These are phyloP conservation scores for Chaetodon trifascialis DNA, from an alignment of 2,113 vertebrate species.

Conservation along the genomic window DNA sequence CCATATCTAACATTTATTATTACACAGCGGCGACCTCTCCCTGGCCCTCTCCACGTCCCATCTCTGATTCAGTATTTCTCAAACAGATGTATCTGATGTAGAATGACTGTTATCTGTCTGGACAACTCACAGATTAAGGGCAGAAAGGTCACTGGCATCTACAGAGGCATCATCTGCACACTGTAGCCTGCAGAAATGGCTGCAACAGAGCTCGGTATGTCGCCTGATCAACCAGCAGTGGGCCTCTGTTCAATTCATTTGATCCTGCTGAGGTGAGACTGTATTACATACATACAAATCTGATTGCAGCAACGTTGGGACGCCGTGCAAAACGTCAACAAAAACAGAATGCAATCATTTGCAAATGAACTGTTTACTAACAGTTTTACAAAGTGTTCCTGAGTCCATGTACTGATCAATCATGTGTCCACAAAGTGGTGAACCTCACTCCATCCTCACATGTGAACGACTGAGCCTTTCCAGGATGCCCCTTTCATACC, in stretches of 20 bases:
- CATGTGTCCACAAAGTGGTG: too few species aligned
- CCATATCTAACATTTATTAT: slow-evolving; percentile 59
- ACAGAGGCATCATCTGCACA: slow-evolving; percentile 48
- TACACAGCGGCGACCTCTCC: slow-evolving; percentile 39
- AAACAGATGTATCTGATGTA: slow-evolving; percentile 56
- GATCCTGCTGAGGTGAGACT: background rate
- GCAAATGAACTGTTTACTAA: too few species aligned
- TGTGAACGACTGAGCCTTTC: too few species aligned
- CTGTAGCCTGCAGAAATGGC: slow-evolving; percentile 34
- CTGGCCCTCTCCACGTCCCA: background rate
- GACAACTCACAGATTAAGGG: slow-evolving; percentile 67
- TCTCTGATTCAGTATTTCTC: slow-evolving; percentile 16
- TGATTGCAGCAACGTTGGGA: too few species aligned
- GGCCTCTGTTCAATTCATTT: slow-evolving; percentile 23
- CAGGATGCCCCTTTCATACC: too few species aligned
- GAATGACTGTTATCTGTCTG: slow-evolving; percentile 69
- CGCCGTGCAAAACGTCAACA: too few species aligned
- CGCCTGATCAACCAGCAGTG: background rate
- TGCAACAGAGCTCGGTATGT: slow-evolving; percentile 39
- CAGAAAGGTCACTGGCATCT: slow-evolving; percentile 53
- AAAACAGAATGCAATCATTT: too few species aligned
- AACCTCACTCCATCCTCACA: too few species aligned
- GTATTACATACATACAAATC: too few species aligned
- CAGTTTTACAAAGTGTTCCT: too few species aligned
- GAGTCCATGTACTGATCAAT: too few species aligned